A percentile compares a stretch with the other conserved stretches of the same genome.
Evolutionary conservation across 2,113 vertebrate genomes (phyloP).

Genomic region (Amblyopsis rosae): DNA sequence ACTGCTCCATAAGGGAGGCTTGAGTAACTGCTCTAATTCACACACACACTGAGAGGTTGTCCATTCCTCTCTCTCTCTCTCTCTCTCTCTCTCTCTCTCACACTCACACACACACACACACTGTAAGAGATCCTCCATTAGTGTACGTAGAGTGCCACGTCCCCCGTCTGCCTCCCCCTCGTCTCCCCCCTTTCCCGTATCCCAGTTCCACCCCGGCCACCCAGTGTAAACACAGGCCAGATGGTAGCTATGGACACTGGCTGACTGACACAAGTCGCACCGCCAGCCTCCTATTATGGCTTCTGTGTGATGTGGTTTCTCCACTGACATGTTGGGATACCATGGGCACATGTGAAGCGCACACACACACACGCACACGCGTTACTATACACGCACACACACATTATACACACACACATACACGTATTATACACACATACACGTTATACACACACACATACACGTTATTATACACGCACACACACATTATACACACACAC

Average conservation of each 20-base stretch:
- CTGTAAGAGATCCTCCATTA: too few species aligned
- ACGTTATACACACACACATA: neutral
- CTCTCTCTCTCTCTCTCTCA: too few species aligned
- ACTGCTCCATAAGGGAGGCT: too few species aligned
- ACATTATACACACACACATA: neutral
- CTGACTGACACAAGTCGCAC: conserved; percentile 65
- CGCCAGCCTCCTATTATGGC: conserved; percentile 69
- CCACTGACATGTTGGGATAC: conserved; percentile 67
- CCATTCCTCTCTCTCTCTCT: too few species aligned
- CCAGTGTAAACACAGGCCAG: conserved; percentile 66
- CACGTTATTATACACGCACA: neutral
- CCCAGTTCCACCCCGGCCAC: conserved; percentile 52
- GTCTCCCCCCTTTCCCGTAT: conserved; percentile 31
- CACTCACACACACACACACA: too few species aligned
- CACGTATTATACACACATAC: too few species aligned
- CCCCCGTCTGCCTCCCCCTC: conserved; percentile 8
- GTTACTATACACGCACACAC: conserved; percentile 13
- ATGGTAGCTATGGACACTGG: conserved; percentile 59
- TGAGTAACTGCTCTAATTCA: too few species aligned
- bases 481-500: neutral
- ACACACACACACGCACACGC: neutral
- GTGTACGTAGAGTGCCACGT: neutral
- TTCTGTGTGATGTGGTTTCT: conserved; percentile 67
- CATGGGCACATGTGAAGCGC: conserved; percentile 37
- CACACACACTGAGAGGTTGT: too few species aligned